phyloP scores from a whole-genome alignment of 2,888 invertebrate genomes.

The Odontocolon sp. region DNA sequence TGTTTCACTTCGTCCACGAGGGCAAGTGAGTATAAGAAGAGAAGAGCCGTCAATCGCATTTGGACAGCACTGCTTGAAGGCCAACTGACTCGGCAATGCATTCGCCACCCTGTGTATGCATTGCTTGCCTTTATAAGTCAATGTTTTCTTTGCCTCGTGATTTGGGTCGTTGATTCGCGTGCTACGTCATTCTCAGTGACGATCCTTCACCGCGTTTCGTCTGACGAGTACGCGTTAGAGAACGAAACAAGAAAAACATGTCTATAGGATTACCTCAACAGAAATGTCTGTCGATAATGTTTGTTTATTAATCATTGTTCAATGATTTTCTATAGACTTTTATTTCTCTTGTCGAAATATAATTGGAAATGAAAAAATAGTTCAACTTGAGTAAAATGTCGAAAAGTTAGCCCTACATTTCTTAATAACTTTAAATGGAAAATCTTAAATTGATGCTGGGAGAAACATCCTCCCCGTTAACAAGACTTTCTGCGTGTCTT shows the following conservation, averaged over 20 bases:
- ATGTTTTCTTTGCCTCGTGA: slow-evolving; percentile 48
- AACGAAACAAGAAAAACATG: slow-evolving; percentile 21
- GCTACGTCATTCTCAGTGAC: slow-evolving; percentile 30
- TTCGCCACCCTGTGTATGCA: slow-evolving; percentile 16
- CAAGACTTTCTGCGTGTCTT: no score
- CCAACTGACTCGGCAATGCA: slow-evolving; percentile 25
- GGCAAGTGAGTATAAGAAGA: slow-evolving; percentile 5
- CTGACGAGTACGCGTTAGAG: background rate
- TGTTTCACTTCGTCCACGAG: slow-evolving; percentile 39
- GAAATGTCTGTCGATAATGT: no score
- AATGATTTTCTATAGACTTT: no score
- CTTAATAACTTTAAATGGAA: no score
- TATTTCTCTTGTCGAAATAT: no score
- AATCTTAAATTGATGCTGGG: no score
- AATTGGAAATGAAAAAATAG: no score
- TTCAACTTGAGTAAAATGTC: no score
- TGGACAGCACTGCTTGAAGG: slow-evolving; percentile 54
- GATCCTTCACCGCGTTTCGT: slow-evolving; percentile 5
- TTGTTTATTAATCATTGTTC: no score
- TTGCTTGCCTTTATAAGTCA: slow-evolving; percentile 35
- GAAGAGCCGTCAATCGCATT: slow-evolving; percentile 58
- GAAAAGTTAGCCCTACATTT: no score
- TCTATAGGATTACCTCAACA: no score
- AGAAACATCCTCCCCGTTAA: no score
- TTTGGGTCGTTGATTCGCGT: slow-evolving; percentile 39